Evolutionary conservation across 92 coral and sea anemone genomes (phyloP), one percentile per base, ranked within the genome.

Genomic region (Siderastrea siderea): DNA sequence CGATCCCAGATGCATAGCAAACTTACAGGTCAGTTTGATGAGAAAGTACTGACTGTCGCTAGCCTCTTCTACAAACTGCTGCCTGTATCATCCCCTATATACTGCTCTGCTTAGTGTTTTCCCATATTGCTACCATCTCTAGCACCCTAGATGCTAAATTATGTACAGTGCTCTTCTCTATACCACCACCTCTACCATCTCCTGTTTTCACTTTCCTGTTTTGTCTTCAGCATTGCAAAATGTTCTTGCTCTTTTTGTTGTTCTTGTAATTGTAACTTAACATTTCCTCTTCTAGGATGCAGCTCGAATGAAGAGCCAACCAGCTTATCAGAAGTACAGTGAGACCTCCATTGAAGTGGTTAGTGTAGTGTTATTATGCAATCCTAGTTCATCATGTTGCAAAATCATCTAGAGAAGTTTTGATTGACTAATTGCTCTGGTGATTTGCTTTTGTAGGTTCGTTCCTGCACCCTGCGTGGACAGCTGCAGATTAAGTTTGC

Each of bases 401-500:
- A 58, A 15, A 4, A 12, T 58, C 16, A 15, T 26, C 38, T 26
- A 26, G 38, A 64, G 5, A 64, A n/a, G 43, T 64, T 64, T 16
- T 26, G 38, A 6, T n/a, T 60, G 19, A 60, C 49, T 48, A 17
- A 7, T 51, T 7, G 14, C 47, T 66, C 47, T 69, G 47, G 5
- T 81, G 47, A 46, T 19, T 16, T 53, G 2, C 59, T 59, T 2
- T 15, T 67, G 19, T 76, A 96, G 99, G 96, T 96, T 19, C 96
- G 93, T 67, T 98, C 98, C 44, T 97, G 99, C 87, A 97, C 99
- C 15, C 88, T 97, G 45, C 96, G 99, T 66, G 99, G 99, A 26
- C 99, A 97, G 89, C 85, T 97, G 83, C 92, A 91, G 47, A 85
- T 97, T 88, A 93, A 95, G 86, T 95, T 90, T 88, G 86, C 93